Conservation (phyloP, 2,113 vertebrate species). For the Chitala chitala region DNA sequence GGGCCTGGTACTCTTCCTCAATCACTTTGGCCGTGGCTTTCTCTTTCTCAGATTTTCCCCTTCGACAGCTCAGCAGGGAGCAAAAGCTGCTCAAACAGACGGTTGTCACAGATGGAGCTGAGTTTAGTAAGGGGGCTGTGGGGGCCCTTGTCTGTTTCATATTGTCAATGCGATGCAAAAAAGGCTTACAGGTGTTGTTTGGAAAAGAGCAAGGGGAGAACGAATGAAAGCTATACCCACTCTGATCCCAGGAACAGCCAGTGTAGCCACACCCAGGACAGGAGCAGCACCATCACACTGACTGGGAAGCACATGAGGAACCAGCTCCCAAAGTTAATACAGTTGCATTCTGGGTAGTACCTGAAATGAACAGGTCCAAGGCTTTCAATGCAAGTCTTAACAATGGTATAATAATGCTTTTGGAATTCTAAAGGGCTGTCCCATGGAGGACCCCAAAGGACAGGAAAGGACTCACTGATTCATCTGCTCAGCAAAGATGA, state of each 20-base stretch:
- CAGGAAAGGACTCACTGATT: constrained; percentile 59
- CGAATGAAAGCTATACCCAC: constrained; percentile 63
- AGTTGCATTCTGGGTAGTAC: constrained; percentile 72
- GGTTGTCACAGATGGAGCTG: neutral
- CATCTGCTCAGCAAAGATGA: constrained; percentile 85
- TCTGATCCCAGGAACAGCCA: constrained; percentile 83
- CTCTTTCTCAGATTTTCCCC: constrained; percentile 59
- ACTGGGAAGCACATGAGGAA: constrained; percentile 77
- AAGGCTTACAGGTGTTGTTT: neutral
- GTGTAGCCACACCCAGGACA: constrained; percentile 84
- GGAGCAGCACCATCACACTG: constrained; percentile 65
- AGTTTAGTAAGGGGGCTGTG: neutral
- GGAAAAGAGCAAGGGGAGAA: neutral
- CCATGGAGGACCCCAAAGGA: too few relatives aligned
- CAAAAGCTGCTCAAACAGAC: constrained; percentile 60
- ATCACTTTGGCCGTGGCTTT: constrained; percentile 66
- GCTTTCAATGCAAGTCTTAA: neutral
- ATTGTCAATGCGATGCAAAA: neutral
- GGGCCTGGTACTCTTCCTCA: constrained; percentile 67
- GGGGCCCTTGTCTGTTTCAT: neutral
- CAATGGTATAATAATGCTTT: neutral
- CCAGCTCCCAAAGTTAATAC: constrained; percentile 87
- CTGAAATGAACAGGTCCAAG: constrained; percentile 48
- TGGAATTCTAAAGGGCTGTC: too few relatives aligned
- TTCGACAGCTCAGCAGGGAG: constrained; percentile 63